A percentile compares a stretch with the other conserved stretches of the same genome.
These are phyloP conservation scores for Drosophila nigrodunni DNA, from an alignment of 1,140 invertebrate species.

Conservation along the genomic window DNA sequence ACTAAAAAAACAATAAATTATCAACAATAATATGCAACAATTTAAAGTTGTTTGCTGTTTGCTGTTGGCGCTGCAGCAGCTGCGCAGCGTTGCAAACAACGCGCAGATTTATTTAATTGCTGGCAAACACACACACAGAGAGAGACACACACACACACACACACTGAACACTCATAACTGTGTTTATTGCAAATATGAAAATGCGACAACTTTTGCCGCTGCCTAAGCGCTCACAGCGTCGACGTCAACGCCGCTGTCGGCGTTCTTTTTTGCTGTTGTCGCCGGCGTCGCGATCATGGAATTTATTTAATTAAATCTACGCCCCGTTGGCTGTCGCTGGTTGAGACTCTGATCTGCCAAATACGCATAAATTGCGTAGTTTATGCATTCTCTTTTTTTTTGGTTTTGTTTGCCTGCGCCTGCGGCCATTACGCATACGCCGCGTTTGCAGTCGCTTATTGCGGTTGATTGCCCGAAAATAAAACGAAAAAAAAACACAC, in stretches of 20 bases:
- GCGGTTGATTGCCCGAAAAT: constrained; percentile 25
- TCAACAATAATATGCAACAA: constrained; percentile 55
- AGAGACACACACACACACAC: background rate
- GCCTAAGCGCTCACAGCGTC: constrained; percentile 8
- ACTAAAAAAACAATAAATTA: constrained; percentile 59
- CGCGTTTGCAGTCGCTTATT: constrained; percentile 24
- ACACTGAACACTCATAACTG: constrained; percentile 35
- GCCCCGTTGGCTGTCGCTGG: constrained; percentile 69
- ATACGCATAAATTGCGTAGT: constrained; percentile 77
- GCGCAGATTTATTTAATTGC: constrained; percentile 80
- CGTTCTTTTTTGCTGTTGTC: constrained; percentile 29
- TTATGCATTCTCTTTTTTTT: constrained; percentile 57
- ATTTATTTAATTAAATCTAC: constrained; percentile 84
- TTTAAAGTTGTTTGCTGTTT: constrained; percentile 26
- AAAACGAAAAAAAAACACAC: constrained; percentile 1
- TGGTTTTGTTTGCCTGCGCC: constrained; percentile 1
- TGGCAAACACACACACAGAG: constrained; percentile 32
- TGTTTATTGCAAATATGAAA: constrained; percentile 61
- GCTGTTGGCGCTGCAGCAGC: constrained; percentile 17
- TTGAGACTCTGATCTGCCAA: constrained; percentile 48
- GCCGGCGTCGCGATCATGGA: constrained; percentile 60
- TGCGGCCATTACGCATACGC: constrained; percentile 67
- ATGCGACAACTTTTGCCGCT: constrained; percentile 52
- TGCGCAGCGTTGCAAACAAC: constrained; percentile 59
- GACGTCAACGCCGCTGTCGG: constrained; percentile 17